Evolutionary conservation across 2,113 vertebrate genomes (phyloP), one percentile per base, ranked within the genome.

Genomic region (Odocoileus virginianus): DNA sequence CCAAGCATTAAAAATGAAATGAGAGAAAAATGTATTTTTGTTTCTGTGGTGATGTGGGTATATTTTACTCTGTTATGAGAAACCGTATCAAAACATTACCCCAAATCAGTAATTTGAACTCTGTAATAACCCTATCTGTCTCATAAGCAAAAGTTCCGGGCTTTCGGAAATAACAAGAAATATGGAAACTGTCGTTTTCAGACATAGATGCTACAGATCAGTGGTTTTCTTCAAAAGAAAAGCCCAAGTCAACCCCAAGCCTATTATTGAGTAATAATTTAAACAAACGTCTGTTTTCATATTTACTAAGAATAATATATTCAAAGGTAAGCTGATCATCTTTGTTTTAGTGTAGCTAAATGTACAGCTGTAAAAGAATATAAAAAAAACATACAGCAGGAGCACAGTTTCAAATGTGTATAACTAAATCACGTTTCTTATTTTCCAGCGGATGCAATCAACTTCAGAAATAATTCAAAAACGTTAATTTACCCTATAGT

Each of bases 381-480:
- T 45, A 45, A 45, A 91, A 40, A 86, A 91, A 94, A 79, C 2
- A 7, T 11, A 45, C 25, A 87, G 21, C 30, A 91, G 88, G 47
- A 91, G 52, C n/a, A 74, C 28, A 52, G 28, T 67, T 92, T 96
- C 87, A 93, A 87, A 93, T 95, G 60, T 76, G 16, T 47, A 74
- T 82, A 94, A 96, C 40, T 79, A 92, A 97, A 96, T 94, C 64
- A 96, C 54, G 13, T 61, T 97, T 90, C 87, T 92, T 95, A 54
- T 94, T 85, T 93, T 87, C 82, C 83, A 84, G 0, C 19, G 28
- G 45, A 94, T 88, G 47, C 60, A 95, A 95, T 94, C 78, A 97
- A 98, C 89, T 98, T 97, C 86, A 96, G 54, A 95, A 94, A 97
- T 95, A 98, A 97, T 91, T 93, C 67, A 84, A 87, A n/a, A 93